Conservation (phyloP, 2,797 vertebrate genomes). For the Bufotes viridis region DNA sequence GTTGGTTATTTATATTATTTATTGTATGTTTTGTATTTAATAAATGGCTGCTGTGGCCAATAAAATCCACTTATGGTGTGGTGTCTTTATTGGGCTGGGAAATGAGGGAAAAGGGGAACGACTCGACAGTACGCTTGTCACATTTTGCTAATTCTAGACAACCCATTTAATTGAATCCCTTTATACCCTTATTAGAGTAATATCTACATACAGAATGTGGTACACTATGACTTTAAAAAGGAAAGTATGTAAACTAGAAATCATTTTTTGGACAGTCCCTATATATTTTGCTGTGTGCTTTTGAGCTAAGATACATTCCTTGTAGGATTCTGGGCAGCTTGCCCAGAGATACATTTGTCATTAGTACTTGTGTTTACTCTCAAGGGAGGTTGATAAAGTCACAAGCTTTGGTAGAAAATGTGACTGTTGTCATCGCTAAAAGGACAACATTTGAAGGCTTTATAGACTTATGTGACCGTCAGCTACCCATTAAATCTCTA, state of each 20-base stretch:
- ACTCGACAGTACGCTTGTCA: too few relatives aligned
- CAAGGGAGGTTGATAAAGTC: constrained; percentile 51
- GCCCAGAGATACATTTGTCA: constrained; percentile 57
- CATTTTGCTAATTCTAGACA: too few relatives aligned
- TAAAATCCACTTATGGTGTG: too few relatives aligned
- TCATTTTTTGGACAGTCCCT: constrained; percentile 14
- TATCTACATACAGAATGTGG: too few relatives aligned
- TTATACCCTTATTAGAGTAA: too few relatives aligned
- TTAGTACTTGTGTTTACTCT: constrained; percentile 45
- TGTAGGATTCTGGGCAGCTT: constrained; percentile 51
- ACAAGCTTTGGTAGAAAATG: constrained; percentile 50
- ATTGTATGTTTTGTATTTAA: too few relatives aligned
- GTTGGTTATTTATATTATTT: too few relatives aligned
- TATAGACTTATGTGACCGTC: constrained; percentile 53
- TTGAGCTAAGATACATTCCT: constrained; percentile 40
- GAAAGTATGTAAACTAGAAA: constrained; percentile 6
- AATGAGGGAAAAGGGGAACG: too few relatives aligned
- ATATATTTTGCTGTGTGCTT: constrained; percentile 28
- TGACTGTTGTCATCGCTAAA: constrained; percentile 54
- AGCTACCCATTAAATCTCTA: constrained; percentile 6
- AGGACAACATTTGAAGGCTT: constrained; percentile 51
- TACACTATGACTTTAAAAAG: neutral
- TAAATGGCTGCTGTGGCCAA: too few relatives aligned
- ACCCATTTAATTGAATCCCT: too few relatives aligned
- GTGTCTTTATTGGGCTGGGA: too few relatives aligned